Percentiles rank a stretch among this genome's conserved stretches.
Conservation (phyloP, 2,888 invertebrate species). For the Zelleria hepariella region DNA sequence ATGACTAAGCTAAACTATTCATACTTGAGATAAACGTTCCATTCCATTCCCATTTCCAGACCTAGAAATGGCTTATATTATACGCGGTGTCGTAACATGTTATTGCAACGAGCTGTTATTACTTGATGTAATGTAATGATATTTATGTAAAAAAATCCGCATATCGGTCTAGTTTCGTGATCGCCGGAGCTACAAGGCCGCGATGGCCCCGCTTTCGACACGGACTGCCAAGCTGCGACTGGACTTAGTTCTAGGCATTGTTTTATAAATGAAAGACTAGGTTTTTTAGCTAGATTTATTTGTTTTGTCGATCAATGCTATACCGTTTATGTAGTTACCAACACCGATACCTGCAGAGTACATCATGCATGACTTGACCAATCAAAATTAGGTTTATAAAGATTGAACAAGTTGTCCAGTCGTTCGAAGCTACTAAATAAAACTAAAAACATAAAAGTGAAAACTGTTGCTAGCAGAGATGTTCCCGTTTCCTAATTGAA, state of each 20-base stretch:
- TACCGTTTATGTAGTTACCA: too few species aligned
- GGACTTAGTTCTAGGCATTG: constrained; percentile 7
- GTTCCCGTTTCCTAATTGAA: neutral
- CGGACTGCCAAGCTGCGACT: constrained; percentile 18
- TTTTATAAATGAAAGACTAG: too few species aligned
- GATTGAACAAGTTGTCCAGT: too few species aligned
- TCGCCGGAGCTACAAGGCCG: constrained; percentile 33
- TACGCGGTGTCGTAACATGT: neutral
- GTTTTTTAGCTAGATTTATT: too few species aligned
- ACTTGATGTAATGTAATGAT: neutral
- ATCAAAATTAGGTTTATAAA: too few species aligned
- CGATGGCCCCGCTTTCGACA: constrained; percentile 39
- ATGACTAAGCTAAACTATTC: neutral
- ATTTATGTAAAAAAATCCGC: constrained; percentile 11
- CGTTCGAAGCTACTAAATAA: neutral
- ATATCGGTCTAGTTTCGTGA: constrained; percentile 30
- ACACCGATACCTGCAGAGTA: too few species aligned
- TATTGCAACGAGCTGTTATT: neutral
- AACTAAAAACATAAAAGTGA: neutral
- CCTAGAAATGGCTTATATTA: neutral
- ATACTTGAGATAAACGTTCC: neutral
- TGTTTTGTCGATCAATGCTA: too few species aligned
- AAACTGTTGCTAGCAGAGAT: neutral
- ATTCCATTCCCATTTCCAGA: neutral
- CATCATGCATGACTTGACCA: too few species aligned